phyloP scores from a whole-genome alignment of 2,888 invertebrate genomes.

The Leucozona laternaria region DNA sequence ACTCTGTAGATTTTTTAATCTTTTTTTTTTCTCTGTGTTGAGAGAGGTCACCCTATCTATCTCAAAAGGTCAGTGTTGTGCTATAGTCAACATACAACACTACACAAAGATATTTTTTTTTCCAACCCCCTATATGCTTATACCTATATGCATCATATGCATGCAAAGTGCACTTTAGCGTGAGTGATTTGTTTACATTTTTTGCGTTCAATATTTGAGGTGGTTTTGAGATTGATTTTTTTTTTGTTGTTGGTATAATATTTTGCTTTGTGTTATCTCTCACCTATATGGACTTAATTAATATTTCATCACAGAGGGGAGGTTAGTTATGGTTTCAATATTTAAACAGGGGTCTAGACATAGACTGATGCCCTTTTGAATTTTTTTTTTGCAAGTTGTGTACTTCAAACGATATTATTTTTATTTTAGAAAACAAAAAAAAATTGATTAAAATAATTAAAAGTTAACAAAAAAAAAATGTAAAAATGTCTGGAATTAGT shows the following conservation, averaged over 20 bases:
- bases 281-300: constrained; percentile 48
- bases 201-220: constrained; percentile 63
- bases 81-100: constrained; percentile 5
- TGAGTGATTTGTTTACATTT: constrained; percentile 68
- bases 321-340: constrained; percentile 20
- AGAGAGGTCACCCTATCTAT: constrained; percentile 31
- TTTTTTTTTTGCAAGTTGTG: too few relatives aligned
- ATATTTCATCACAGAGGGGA: constrained; percentile 36
- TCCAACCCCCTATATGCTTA: background rate
- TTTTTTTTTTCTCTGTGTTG: constrained; percentile 12
- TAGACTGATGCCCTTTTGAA: constrained; percentile 15
- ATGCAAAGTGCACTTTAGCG: constrained; percentile 64
- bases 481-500: background rate
- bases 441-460: background rate
- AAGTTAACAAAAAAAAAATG: background rate
- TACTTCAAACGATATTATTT: background rate
- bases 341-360: constrained; percentile 21
- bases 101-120: background rate
- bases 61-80: constrained; percentile 26
- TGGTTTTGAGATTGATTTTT: constrained; percentile 50
- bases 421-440: background rate
- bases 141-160: background rate
- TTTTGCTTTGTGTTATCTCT: constrained; percentile 35
- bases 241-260: constrained; percentile 8
- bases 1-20: background rate